Evolutionary conservation across 1,140 invertebrate species (phyloP).

Genomic region (Diabrotica undecimpunctata): DNA sequence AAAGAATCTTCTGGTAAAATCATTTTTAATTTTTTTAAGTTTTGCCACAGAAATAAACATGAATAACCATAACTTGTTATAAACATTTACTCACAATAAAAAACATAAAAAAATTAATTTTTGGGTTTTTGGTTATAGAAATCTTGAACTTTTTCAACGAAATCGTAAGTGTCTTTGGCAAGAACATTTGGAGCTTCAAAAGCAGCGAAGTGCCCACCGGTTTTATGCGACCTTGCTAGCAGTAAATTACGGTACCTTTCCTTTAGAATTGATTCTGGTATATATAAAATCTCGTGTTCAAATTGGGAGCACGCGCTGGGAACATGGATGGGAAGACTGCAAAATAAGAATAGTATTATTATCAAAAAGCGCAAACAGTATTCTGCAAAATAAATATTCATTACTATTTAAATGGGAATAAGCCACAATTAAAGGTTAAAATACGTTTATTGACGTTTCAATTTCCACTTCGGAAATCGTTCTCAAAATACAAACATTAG

Average conservation of each 20-base stretch:
- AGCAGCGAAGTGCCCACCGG: conserved; percentile 76
- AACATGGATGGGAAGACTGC: conserved; percentile 57
- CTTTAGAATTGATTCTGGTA: conserved; percentile 56
- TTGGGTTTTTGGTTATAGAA: background rate
- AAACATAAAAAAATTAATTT: background rate
- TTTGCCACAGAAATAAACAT: too few species aligned
- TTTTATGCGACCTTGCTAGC: conserved; percentile 54
- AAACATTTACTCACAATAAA: background rate
- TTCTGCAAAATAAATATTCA: too few species aligned
- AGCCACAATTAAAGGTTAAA: too few species aligned
- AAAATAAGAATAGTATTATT: conserved; percentile 36
- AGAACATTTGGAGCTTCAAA: conserved; percentile 72
- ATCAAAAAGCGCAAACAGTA: too few species aligned
- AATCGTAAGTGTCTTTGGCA: conserved; percentile 55
- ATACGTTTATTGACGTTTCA: too few species aligned
- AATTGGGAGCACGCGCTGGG: conserved; percentile 64
- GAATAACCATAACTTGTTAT: too few species aligned
- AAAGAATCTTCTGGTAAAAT: too few species aligned
- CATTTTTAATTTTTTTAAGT: too few species aligned
- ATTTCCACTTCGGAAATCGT: too few species aligned
- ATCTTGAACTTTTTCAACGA: conserved; percentile 25
- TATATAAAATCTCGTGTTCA: conserved; percentile 57
- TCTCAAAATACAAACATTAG: too few species aligned
- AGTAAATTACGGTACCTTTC: conserved; percentile 61
- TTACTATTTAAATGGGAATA: too few species aligned